Base-by-base conservation (phyloP, 2,888 invertebrate species). In the Trichogramma dendrolimi region DNA sequence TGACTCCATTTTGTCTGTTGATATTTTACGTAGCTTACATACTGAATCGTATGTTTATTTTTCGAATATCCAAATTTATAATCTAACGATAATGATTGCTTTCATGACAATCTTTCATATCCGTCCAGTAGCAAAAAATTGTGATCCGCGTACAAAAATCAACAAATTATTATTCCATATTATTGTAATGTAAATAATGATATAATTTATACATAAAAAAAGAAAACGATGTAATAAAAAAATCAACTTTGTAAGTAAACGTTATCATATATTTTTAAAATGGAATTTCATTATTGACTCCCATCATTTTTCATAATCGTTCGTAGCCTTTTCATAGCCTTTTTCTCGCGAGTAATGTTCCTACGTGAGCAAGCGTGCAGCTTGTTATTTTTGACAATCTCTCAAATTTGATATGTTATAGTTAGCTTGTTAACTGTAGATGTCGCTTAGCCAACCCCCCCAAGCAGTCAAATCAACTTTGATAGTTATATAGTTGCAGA, bases 1-100 rank as follows among this genome's bases (percentile, higher is more conserved):
- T 71, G 70, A 70, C 71, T 72, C 72, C 70, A 68, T 63, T 67
- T 68, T 69, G 71, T 73, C 72, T 72, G 71, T 72, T 71, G 71
- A 72, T 73, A 70, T 72, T 71, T 67, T 69, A 71, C 69, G 63
- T 63, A 63, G 63, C 63, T 62, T 56, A 57, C 57, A 63, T 27
- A 52, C 57, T 60, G 51, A n/a, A 5, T 49, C 53, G 52, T 51
- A 61, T 27, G 27, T 27, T 53, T 51, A 63, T 56, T 46, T 43
- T 64, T 54, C 48, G 52, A 62, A 60, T 62, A 7, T 54, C 55
- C 39, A 57, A 60, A 53, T 40, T 46, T 40, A 48, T 52, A 53
- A 2, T 27, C 27, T 27, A 27, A 27, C 27, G 27, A 27, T 27
- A 27, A 27, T 27, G 27, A 27, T 2, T 27, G 27, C 27, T 27